phyloP scores from a whole-genome alignment of 1,140 invertebrate genomes.

The Musca vetustissima region DNA sequence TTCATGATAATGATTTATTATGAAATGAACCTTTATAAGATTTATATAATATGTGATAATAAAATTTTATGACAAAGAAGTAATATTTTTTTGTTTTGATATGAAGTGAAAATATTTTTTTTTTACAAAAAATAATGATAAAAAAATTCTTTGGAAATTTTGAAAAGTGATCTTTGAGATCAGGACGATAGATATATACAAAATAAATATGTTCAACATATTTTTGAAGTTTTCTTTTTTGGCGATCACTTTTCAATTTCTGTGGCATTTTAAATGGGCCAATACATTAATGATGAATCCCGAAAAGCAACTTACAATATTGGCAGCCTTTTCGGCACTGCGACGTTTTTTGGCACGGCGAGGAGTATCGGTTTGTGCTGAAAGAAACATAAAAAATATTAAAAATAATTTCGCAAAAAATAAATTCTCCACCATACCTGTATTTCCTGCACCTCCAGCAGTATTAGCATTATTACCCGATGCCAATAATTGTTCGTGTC shows the following conservation, averaged over 20 bases:
- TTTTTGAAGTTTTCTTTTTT: too few species aligned
- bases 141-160: background rate
- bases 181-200: constrained; percentile 1
- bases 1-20: constrained; percentile 27
- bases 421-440: constrained; percentile 32
- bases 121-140: background rate
- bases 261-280: constrained; percentile 24
- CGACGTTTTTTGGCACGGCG: constrained; percentile 53
- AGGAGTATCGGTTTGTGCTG: constrained; percentile 49
- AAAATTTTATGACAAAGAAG: too few species aligned
- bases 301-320: constrained; percentile 54
- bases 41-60: too few species aligned
- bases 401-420: constrained; percentile 30
- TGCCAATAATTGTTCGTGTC: constrained; percentile 45
- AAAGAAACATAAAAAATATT: background rate
- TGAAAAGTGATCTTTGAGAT: background rate
- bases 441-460: constrained; percentile 26
- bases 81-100: too few species aligned
- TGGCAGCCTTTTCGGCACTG: constrained; percentile 49
- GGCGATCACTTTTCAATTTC: constrained; percentile 39
- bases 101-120: too few species aligned
- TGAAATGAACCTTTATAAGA: constrained; percentile 28
- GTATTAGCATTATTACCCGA: constrained; percentile 28
- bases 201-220: constrained; percentile 8
- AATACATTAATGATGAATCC: constrained; percentile 34